A percentile compares a stretch with the other conserved stretches of the same genome.
Evolutionary conservation across 2,888 invertebrate species (phyloP).

Genomic region (Mimumesa dahlbomi): DNA sequence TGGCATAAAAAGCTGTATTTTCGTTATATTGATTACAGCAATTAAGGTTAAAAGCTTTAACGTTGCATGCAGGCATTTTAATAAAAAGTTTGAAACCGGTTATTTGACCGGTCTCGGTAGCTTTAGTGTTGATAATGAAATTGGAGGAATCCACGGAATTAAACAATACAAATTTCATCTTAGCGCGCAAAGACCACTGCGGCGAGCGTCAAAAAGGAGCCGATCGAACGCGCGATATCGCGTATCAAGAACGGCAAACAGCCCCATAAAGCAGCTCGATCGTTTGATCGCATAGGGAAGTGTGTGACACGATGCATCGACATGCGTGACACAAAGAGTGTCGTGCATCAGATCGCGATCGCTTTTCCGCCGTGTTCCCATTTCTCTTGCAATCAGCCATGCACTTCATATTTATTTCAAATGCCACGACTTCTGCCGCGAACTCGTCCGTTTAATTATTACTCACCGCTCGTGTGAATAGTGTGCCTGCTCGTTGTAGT

Average conservation of each 20-base stretch:
- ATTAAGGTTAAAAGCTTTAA: no score
- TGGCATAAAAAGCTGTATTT: no score
- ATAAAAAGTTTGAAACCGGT: no score
- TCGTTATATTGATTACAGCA: no score
- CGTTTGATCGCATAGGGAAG: not conserved
- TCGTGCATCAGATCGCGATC: constrained; percentile 1
- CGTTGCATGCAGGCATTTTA: no score
- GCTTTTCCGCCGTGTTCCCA: not conserved
- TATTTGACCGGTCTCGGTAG: no score
- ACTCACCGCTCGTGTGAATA: not conserved
- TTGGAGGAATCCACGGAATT: no score
- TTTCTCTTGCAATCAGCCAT: not conserved
- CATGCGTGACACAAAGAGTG: not conserved
- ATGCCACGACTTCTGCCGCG: not conserved
- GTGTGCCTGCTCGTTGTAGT: not conserved
- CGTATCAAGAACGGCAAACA: not conserved
- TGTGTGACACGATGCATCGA: not conserved
- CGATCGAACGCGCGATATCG: constrained; percentile 9
- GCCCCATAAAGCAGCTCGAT: not conserved
- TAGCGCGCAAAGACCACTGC: no score
- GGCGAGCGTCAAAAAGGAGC: not conserved
- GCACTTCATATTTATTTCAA: not conserved
- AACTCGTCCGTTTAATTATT: not conserved
- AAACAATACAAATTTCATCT: no score
- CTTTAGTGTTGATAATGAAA: no score